Base-by-base conservation (phyloP, 2,888 invertebrate species). In the Xestobium rufovillosum region DNA sequence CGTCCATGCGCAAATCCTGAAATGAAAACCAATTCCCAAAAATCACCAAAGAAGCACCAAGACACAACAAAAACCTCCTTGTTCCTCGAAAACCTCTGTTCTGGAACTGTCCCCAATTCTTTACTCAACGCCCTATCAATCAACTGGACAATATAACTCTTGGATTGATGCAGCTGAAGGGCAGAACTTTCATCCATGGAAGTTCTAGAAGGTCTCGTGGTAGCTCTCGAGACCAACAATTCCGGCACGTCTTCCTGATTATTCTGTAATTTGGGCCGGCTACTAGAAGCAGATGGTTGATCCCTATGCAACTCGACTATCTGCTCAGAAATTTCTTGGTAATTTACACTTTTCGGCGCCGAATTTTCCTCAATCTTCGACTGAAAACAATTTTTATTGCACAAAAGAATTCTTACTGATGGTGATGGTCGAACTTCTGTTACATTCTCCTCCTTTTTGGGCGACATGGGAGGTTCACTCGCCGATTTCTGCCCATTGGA, bases 51-150 rank as follows among this genome's bases (percentile, higher is more conserved):
- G n/a, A n/a, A n/a, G n/a, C n/a, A n/a, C n/a, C n/a, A n/a, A n/a
- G n/a, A n/a, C n/a, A n/a, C n/a, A n/a, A n/a, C n/a, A n/a, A n/a
- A n/a, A n/a, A n/a, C n/a, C n/a, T n/a, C n/a, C n/a, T n/a, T n/a
- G n/a, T n/a, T n/a, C n/a, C n/a, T n/a, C n/a, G n/a, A n/a, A n/a
- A 19, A 19, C 11, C 47, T 44, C 3, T 52, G 49, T 14, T 53
- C 51, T 1, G 56, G 55, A 3, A 56, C 40, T 0, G 64, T 65
- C n/a, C 66, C 64, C 29, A 67, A 49, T 39, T 68, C 67, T 26
- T 59, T 65, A 41, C 67, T 68, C 3, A 69, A 48, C 2, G 67
- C 68, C 28, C 62, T 56, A 38, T 69, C 69, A 36, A 70, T 69
- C 30, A 69, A 51, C 49, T 63, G 61, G 2, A 69, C 60, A 26